Conservation (phyloP, 2,888 invertebrate genomes). For the Eupsilia transversa region DNA sequence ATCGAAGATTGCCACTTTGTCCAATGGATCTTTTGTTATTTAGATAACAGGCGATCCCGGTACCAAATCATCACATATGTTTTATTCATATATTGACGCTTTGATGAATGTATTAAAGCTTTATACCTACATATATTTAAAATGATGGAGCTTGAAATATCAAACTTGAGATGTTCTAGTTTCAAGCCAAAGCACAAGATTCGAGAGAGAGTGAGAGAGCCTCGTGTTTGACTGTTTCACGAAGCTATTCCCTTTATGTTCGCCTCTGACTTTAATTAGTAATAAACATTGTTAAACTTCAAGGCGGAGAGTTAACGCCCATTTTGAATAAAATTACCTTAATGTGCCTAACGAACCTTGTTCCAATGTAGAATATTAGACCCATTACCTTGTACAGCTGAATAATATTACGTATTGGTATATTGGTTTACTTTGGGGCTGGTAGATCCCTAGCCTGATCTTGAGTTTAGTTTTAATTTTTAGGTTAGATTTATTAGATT, state of each 20-base stretch:
- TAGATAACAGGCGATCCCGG: not conserved
- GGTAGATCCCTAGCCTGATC: not conserved
- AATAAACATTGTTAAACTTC: conserved; percentile 62
- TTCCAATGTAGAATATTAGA: conserved; percentile 46
- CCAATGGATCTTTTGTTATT: not conserved
- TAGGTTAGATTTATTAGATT: not conserved
- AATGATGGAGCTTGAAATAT: conserved; percentile 7
- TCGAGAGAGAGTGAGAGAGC: not conserved
- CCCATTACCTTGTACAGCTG: conserved; percentile 33
- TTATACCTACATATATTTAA: not conserved
- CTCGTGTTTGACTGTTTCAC: conserved; percentile 40
- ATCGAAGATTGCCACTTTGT: not conserved
- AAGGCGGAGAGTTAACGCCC: conserved; percentile 52
- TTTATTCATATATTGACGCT: not conserved
- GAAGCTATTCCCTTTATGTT: conserved; percentile 48
- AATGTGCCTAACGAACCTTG: conserved; percentile 53
- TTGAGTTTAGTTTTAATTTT: not conserved
- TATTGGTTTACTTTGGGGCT: not conserved
- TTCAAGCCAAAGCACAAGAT: conserved; percentile 1
- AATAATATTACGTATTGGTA: conserved; percentile 8
- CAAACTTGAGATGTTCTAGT: conserved; percentile 10
- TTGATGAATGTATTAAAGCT: not conserved
- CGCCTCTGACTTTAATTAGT: conserved; percentile 57
- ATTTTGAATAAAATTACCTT: conserved; percentile 67
- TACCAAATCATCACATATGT: not conserved